A percentile compares a stretch with the other conserved stretches of the same genome.
Conservation (phyloP, 2,113 vertebrate species). For the Mesitornis unicolor region DNA sequence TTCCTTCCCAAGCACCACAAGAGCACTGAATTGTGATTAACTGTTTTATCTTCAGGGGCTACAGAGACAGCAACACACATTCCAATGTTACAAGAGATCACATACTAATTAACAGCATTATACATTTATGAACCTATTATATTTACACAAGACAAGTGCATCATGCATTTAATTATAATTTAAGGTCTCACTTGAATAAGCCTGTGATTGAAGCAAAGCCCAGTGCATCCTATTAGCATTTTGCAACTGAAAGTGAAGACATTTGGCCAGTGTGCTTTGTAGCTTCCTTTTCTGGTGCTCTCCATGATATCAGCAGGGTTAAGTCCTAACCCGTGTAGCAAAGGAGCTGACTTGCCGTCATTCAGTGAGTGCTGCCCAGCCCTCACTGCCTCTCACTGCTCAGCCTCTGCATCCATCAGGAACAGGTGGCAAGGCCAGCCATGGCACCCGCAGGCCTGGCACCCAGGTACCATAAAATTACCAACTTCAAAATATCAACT, state of each 20-base stretch:
- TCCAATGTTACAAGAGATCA: conserved; percentile 4
- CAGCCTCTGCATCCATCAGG: no score
- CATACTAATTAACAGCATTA: conserved; percentile 55
- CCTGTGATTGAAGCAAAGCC: conserved; percentile 9
- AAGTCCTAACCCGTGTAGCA: not conserved
- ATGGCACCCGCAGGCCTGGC: not conserved
- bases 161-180: conserved; percentile 53
- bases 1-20: not conserved
- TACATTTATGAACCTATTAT: conserved; percentile 54
- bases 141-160: conserved; percentile 49
- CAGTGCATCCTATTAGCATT: conserved; percentile 23
- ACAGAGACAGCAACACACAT: not conserved
- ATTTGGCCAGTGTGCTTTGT: not conserved
- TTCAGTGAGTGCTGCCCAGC: not conserved
- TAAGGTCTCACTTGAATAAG: conserved; percentile 41
- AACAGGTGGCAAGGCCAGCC: fast-evolving
- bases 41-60: not conserved
- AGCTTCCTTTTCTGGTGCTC: not conserved
- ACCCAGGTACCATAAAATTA: not conserved
- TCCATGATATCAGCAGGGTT: no score
- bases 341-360: not conserved
- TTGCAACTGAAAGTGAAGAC: conserved; percentile 5
- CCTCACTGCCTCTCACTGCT: no score
- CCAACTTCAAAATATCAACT: fast-evolving
- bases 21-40: not conserved